These are phyloP conservation scores for Kradibia gibbosae DNA, from an alignment of 1,140 invertebrate species.

Conservation along the genomic window DNA sequence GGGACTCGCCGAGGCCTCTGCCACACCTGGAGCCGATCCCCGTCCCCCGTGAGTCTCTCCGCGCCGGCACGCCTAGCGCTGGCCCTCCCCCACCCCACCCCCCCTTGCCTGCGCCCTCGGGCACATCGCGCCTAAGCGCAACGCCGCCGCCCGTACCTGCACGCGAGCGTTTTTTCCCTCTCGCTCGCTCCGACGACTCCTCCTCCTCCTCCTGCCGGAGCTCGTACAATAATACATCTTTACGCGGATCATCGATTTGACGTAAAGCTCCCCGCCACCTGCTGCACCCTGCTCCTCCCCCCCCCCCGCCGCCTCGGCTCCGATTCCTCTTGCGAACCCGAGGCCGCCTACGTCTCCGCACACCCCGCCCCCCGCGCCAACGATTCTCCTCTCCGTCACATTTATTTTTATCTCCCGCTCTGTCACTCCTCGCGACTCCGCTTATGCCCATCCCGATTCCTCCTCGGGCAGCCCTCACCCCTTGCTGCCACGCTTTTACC, in stretches of 20 bases:
- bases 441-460: neutral
- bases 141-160: neutral
- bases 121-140: no score
- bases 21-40: no score
- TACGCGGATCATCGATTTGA: slow-evolving; percentile 10
- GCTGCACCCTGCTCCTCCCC: no score
- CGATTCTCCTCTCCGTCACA: neutral
- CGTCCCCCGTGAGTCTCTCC: no score
- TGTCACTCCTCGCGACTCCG: neutral
- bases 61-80: no score
- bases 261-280: neutral
- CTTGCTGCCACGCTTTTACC: neutral
- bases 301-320: neutral
- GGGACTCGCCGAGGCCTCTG: no score
- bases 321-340: no score
- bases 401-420: neutral
- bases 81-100: no score
- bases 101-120: neutral
- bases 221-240: slow-evolving; percentile 1
- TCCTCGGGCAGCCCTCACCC: no score
- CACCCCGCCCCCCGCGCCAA: neutral
- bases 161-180: neutral
- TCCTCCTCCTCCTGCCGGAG: neutral
- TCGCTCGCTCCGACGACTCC: neutral
- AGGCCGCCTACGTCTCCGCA: no score